These are phyloP conservation scores for Bagarius yarrelli DNA, from an alignment of 2,113 vertebrate species.

Conservation along the genomic window DNA sequence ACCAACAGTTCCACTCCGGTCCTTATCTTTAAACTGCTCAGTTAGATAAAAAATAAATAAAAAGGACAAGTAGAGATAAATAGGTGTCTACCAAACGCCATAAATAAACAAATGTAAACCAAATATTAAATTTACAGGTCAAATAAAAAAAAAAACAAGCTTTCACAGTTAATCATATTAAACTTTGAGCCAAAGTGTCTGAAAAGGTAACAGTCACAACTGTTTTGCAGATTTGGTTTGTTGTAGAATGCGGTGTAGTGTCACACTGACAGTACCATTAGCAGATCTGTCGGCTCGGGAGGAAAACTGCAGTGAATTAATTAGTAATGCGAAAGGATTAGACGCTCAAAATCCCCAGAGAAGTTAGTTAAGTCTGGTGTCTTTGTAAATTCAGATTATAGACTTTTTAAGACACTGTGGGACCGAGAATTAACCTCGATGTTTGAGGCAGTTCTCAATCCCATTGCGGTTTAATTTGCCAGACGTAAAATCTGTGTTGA, in stretches of 20 bases:
- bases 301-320: neutral
- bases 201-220: neutral
- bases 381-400: neutral
- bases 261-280: neutral
- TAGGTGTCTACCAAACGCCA: too few species aligned
- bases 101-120: too few species aligned
- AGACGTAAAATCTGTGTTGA: neutral
- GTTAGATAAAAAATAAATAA: too few species aligned
- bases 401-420: neutral
- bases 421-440: neutral
- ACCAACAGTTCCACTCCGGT: too few species aligned
- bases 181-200: neutral
- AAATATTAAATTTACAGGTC: too few species aligned
- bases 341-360: neutral
- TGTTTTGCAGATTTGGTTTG: neutral
- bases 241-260: neutral
- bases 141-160: neutral
- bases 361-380: neutral
- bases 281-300: neutral
- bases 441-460: neutral
- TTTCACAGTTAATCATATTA: neutral
- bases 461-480: neutral
- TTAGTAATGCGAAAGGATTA: neutral
- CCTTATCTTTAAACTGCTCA: too few species aligned
- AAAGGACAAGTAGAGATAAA: too few species aligned